Evolutionary conservation across 2,113 vertebrate genomes (phyloP), one percentile per base, ranked within the genome.

Genomic region (Thamnophis sirtalis): DNA sequence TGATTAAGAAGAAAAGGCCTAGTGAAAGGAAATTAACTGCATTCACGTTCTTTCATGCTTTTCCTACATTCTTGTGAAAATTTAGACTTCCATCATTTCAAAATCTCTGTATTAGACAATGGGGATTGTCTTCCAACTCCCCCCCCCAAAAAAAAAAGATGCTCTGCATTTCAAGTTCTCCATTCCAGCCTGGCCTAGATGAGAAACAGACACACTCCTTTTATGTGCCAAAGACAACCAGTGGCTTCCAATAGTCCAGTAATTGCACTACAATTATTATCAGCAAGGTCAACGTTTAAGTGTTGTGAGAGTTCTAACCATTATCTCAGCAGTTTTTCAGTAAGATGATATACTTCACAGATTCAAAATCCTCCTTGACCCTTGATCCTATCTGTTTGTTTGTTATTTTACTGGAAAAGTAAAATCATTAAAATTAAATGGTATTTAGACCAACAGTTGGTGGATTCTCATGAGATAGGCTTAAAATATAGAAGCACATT

Each of bases 121-220:
- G 3, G 10, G 26, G 21, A 7, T 43, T 89, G 21, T 91, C 3
- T 1, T 19, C 0, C 0, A 0, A 22, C 63, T 92, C 33, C 33
- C 33, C 2, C 21, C 55, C 56, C 22, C 0, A 1, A 17, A 21
- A 15, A 0, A 5, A 17, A 21, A 15, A 0, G 87, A 0, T 53
- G 17, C 85, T 94, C 60, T 85, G 22, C 60, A 80, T 10, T 88
- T 56, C 0, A 0, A 88, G 10, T 33, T 4, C 0, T 58, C 58
- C 43, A 89, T 86, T 51, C 13, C 7, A 58, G 54, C 28, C 2
- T 89, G 22, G 26, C 3, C 22, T 73, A 0, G 9, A 73, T 88
- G 21, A 80, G 19, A 80, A 80, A 21, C 33, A 43, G 33, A 80
- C 33, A 80, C 4, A 7, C 7, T 80, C 33, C 73, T 9, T 43